Base-by-base conservation (phyloP, 2,888 invertebrate species). In the Nomada hirtipes region DNA sequence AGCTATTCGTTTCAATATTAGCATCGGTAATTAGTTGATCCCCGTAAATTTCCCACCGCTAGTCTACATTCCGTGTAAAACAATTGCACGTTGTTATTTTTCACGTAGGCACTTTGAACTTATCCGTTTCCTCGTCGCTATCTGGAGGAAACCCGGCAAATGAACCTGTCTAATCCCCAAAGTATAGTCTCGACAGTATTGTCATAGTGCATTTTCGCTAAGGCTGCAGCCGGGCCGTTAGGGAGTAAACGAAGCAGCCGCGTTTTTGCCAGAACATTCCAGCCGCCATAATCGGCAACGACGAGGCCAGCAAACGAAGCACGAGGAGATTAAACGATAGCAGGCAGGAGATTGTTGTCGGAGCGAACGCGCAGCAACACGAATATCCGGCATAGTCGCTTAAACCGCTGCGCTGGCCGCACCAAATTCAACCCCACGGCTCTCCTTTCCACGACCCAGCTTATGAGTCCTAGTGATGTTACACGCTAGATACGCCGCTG, bases 391-490 rank as follows among this genome's bases (percentile, higher is more conserved):
- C 60, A 80, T 61, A 80, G 83, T 85, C 75, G 63, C 63, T 55
- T 85, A 76, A 82, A 78, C 75, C 79, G 69, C 50, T 68, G 42
- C 79, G 69, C 50, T 68, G 42, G 60, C 65, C 71, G 11, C 73
- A 69, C 76, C 75, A 73, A 80, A 85, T 81, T 81, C 83, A 76
- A 79, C 81, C 76, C 82, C 69, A 53, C n/a, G 77, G 73, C 81
- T 53, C 76, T 75, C 59, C 71, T 79, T 76, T 79, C 61, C 75
- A 60, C 67, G 75, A 82, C 75, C 76, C 76, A 57, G 80, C 76
- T 83, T 85, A 85, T 77, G 85, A 85, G 82, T 85, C 76, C 64
- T 73, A 59, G 67, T 50, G 79, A 60, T 77, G 72, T 74, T 75
- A 69, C 47, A 59, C 72, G 64, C 23, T 75, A 76, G 69, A 65